These are phyloP conservation scores for Sitobion miscanthi DNA, from an alignment of 1,140 invertebrate species.

Conservation along the genomic window DNA sequence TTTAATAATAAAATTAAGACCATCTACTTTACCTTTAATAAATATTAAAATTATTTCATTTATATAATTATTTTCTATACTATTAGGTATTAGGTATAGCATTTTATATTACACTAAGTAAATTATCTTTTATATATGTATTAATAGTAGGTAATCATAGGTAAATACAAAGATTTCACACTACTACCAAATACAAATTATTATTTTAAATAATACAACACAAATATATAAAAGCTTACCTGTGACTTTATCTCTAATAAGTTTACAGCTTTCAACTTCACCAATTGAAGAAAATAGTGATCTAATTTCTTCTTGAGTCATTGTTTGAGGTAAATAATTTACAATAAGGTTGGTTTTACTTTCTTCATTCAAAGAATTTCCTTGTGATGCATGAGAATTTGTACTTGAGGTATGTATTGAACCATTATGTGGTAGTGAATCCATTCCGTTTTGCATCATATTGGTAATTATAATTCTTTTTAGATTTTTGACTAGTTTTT, in stretches of 20 bases:
- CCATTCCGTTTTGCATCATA: conserved; percentile 87
- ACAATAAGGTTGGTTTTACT: conserved; percentile 99
- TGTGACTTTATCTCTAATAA: conserved; percentile 94
- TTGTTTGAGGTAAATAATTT: conserved; percentile 98
- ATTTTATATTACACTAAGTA: not conserved
- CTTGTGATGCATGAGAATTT: conserved; percentile 62
- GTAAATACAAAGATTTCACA: not conserved
- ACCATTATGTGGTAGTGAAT: conserved; percentile 73
- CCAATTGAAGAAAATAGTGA: conserved; percentile 97
- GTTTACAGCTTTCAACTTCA: conserved; percentile 98
- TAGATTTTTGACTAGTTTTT: conserved; percentile 29
- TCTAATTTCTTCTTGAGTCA: conserved; percentile 99
- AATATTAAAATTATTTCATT: conserved; percentile 35
- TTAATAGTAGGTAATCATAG: not conserved
- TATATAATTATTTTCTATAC: not conserved
- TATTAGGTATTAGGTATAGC: not conserved
- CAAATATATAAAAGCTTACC: conserved; percentile 29
- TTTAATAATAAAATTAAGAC: not conserved
- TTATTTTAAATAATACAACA: not conserved
- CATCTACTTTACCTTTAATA: not conserved
- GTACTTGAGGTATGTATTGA: conserved; percentile 63
- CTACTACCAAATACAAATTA: not conserved
- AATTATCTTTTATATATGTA: not conserved
- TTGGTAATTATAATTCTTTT: conserved; percentile 37
- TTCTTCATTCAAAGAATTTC: conserved; percentile 77